Percentiles rank a stretch among this genome's conserved stretches.
These are phyloP conservation scores for Limulus polyphemus DNA, from an alignment of 2,888 invertebrate species.

Conservation along the genomic window DNA sequence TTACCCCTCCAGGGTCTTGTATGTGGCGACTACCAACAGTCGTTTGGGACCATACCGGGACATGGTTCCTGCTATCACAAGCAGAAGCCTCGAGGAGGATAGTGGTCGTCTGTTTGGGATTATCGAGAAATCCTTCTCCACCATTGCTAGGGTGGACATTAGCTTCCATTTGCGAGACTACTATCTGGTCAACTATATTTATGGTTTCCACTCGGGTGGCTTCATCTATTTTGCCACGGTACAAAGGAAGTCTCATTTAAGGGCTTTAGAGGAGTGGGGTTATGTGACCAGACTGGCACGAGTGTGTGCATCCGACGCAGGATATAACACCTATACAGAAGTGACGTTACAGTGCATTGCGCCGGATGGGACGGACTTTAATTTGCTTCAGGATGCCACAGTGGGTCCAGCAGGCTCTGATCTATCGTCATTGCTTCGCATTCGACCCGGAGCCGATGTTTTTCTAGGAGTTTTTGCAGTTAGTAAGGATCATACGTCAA, in stretches of 20 bases:
- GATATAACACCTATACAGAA: constrained; percentile 94
- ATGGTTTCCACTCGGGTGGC: constrained; percentile 87
- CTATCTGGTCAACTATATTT: constrained; percentile 87
- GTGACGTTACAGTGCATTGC: constrained; percentile 79
- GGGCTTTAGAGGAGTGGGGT: constrained; percentile 75
- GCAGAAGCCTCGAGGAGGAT: constrained; percentile 54
- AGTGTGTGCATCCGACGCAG: constrained; percentile 85
- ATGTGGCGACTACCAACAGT: constrained; percentile 86
- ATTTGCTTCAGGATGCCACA: constrained; percentile 88
- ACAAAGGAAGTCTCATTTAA: constrained; percentile 80
- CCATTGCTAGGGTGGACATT: constrained; percentile 27
- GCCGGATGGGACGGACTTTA: constrained; percentile 52
- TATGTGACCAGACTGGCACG: constrained; percentile 81
- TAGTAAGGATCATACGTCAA: constrained; percentile 23
- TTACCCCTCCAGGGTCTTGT: constrained; percentile 53
- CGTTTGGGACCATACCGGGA: constrained; percentile 85
- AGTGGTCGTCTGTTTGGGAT: constrained; percentile 20
- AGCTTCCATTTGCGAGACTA: constrained; percentile 56
- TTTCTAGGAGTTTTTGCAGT: constrained; percentile 66
- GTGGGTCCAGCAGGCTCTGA: constrained; percentile 71
- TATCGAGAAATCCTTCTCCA: constrained; percentile 27
- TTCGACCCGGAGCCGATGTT: constrained; percentile 63
- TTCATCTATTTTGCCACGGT: constrained; percentile 93
- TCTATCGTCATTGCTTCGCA: constrained; percentile 51
- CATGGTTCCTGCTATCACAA: constrained; percentile 82